phyloP scores from a whole-genome alignment of 1,140 invertebrate species.

The Brachionus sp. region DNA sequence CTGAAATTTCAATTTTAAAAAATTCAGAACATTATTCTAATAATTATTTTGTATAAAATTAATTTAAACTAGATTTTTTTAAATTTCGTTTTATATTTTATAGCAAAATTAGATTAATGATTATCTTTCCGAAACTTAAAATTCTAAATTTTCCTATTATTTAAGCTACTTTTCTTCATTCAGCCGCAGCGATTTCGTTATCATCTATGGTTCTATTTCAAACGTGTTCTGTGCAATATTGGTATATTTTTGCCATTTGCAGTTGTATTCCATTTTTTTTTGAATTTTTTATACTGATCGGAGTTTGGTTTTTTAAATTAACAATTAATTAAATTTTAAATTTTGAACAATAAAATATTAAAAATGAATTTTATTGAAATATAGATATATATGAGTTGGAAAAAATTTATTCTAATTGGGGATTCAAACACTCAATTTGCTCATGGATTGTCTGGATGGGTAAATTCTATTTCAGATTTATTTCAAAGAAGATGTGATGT shows the following conservation, averaged over 20 bases:
- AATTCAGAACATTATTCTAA: no score
- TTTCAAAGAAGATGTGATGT: constrained; percentile 59
- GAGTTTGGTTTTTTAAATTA: constrained; percentile 10
- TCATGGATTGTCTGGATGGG: not conserved
- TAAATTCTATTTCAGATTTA: not conserved
- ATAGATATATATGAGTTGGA: constrained; percentile 17
- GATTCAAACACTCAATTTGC: constrained; percentile 42
- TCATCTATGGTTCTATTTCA: constrained; percentile 16
- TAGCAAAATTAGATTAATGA: not conserved
- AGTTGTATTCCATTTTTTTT: constrained; percentile 23
- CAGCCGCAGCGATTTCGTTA: constrained; percentile 9
- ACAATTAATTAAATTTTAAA: constrained; percentile 15
- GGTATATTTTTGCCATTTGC: not conserved
- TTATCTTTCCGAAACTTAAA: not conserved
- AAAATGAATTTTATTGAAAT: not conserved
- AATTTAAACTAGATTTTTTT: no score
- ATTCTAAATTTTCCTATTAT: not conserved
- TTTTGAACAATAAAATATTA: not conserved
- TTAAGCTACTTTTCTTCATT: constrained; percentile 24
- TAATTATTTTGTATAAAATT: no score
- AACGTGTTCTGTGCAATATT: constrained; percentile 6
- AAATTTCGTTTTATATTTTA: not conserved
- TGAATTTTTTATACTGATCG: not conserved
- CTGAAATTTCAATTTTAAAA: not conserved
- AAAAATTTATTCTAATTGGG: constrained; percentile 27